These are phyloP conservation scores for Scotopteryx bipunctaria DNA, from an alignment of 2,888 invertebrate genomes.

Conservation along the genomic window DNA sequence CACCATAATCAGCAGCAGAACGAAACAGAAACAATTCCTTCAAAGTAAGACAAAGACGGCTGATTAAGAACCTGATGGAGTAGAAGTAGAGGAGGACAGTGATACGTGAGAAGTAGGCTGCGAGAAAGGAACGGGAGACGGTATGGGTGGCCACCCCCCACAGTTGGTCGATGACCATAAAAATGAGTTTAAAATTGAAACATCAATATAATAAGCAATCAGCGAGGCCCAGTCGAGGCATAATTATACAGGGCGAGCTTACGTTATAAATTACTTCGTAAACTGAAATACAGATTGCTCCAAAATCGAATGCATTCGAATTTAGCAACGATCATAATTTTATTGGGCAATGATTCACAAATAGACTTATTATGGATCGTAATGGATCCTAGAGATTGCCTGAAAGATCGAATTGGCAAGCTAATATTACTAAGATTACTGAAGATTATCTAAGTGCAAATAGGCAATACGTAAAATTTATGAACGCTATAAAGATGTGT, in stretches of 20 bases:
- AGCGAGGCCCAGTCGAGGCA: slow-evolving; percentile 66
- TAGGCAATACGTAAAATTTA: background rate
- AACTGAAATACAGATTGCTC: slow-evolving; percentile 70
- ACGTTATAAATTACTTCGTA: slow-evolving; percentile 76
- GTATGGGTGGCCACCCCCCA: slow-evolving; percentile 84
- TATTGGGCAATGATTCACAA: slow-evolving; percentile 21
- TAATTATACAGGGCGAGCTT: slow-evolving; percentile 78
- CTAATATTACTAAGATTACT: background rate
- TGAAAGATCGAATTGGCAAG: background rate
- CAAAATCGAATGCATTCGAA: slow-evolving; percentile 47
- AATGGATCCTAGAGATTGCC: slow-evolving; percentile 5
- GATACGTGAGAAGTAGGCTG: slow-evolving; percentile 43
- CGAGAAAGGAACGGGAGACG: slow-evolving; percentile 54
- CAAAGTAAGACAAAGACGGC: slow-evolving; percentile 54
- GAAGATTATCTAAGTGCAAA: background rate
- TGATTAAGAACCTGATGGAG: slow-evolving; percentile 54
- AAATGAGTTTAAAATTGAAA: slow-evolving; percentile 84
- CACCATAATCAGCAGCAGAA: slow-evolving; percentile 63
- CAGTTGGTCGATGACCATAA: slow-evolving; percentile 83
- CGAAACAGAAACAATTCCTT: slow-evolving; percentile 39
- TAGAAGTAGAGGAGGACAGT: slow-evolving; percentile 62
- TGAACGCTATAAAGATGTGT: too few species aligned
- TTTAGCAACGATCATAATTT: slow-evolving; percentile 18
- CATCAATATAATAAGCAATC: slow-evolving; percentile 84
- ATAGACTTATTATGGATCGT: slow-evolving; percentile 7